These are phyloP conservation scores for Acipenser ruthenus DNA, from an alignment of 2,797 vertebrate species.

Conservation along the genomic window DNA sequence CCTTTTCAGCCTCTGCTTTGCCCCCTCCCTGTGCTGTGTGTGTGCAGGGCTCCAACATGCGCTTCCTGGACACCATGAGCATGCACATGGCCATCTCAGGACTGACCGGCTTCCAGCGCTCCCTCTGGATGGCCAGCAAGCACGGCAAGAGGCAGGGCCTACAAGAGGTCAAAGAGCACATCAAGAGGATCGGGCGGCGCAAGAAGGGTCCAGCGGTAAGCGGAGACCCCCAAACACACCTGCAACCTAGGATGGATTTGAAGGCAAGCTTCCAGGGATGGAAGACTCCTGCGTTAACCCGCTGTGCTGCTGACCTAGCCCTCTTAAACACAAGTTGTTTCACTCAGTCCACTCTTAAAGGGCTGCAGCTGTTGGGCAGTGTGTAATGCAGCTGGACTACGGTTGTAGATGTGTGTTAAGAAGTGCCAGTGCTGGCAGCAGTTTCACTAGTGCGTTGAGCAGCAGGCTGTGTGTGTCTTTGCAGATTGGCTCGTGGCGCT, in stretches of 20 bases:
- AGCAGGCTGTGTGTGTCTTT: slow-evolving; percentile 10
- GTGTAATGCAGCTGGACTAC: too few relatives aligned
- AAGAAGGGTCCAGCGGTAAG: slow-evolving; percentile 60
- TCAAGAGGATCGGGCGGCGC: slow-evolving; percentile 62
- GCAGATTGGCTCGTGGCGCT: slow-evolving; percentile 87
- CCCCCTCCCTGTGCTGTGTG: slow-evolving; percentile 1
- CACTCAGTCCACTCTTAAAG: too few relatives aligned
- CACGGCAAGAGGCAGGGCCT: slow-evolving; percentile 72
- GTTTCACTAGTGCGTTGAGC: too few relatives aligned
- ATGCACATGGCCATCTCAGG: slow-evolving; percentile 97
- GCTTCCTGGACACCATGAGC: slow-evolving; percentile 97
- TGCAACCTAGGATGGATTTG: too few relatives aligned
- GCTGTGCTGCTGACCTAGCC: neutral
- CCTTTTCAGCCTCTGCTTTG: neutral
- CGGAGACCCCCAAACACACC: slow-evolving; percentile 4
- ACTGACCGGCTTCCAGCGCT: slow-evolving; percentile 87
- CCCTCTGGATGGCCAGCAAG: slow-evolving; percentile 88
- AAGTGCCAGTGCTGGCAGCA: neutral
- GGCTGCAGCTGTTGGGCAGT: too few relatives aligned
- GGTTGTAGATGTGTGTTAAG: too few relatives aligned
- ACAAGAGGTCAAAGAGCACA: slow-evolving; percentile 69
- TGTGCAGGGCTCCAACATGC: slow-evolving; percentile 72
- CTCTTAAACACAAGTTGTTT: neutral
- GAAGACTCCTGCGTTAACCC: neutral
- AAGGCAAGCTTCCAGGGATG: neutral